Evolutionary conservation across 2,888 invertebrate species (phyloP), one percentile per base, ranked within the genome.

Genomic region (Conus canariensis): DNA sequence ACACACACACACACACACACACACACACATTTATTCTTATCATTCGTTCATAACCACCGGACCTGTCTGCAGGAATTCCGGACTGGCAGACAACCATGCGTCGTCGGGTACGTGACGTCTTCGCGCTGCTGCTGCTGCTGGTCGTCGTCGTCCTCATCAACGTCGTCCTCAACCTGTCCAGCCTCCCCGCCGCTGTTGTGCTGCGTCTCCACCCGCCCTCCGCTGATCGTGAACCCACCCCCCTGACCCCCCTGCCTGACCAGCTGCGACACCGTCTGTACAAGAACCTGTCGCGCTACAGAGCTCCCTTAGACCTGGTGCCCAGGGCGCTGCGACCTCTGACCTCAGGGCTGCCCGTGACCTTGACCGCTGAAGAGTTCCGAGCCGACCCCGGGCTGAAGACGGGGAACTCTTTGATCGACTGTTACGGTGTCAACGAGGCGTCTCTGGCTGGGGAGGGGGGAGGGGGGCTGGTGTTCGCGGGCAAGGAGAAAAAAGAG

Each of bases 391-490:
- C 85, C 1, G 22, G 45, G 19, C 12, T 70, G 58, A 85, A 88
- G 77, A 92, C 92, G 0, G 91, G 91, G 25, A 92, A 92, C 30
- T 74, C 90, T 0, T 58, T 92, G 12, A 92, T 92, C 5, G 92
- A 92, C 74, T 70, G 89, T 8, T 91, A 92, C 82, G 90, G 92
- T 0, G n/a, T 58, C 3, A 80, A 88, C 30, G 89, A 88, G 60
- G 16, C 25, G 10, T 25, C 56, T 14, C 45, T 67, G 89, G 3
- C 91, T 0, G 95, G 95, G 0, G 94, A 94, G 91, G 89, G 92
- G 90, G 94, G 95, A 19, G 60, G 93, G 59, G 94, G 94, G 0
- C 92, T 95, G 9, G 91, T 91, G 4, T 92, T 92, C 0, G 90
- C 90, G 16, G 94, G 94, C 82, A 91, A 93, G 87, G 87, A 88